Base-by-base conservation (phyloP, 1,140 invertebrate species). In the Orius laevigatus region DNA sequence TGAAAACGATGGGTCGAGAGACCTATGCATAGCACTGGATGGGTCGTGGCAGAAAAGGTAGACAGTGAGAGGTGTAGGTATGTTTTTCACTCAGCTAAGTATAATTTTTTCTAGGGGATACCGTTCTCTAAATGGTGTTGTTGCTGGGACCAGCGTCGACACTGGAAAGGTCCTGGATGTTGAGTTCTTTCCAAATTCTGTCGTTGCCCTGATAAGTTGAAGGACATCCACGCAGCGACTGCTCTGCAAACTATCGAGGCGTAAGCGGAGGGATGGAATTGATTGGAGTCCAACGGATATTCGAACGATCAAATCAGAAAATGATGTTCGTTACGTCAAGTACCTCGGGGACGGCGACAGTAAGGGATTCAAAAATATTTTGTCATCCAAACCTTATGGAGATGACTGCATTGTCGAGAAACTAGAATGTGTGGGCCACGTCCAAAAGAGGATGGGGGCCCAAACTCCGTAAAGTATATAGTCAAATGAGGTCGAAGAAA, bases 251-350 rank as follows among this genome's bases (percentile, higher is more conserved):
- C 48, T 55, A 53, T 41, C 12, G 19, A 20, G 55, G 53, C 44
- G 56, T 46, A 36, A 55, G 54, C 48, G 57, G 51, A 32, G 55
- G 49, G 36, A 58, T 57, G 57, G 53, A 58, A 38, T 48, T 50
- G n/a, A 49, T 51, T 18, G 51, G 51, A 31, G 53, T 52, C 15
- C 20, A 51, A 34, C 35, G 50, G 40, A 57, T 58, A 16, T 56
- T 52, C 50, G 12, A 49, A 51, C 40, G 57, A 48, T 58, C 52
- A 36, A 47, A n/a, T 5, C 35, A 38, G 9, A 31, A 15, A 47
- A 49, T 46, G 43, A 42, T 47, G 46, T 49, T 4, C 39, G 40
- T 14, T 49, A 49, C 31, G 10, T 39, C 3, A 40, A 49, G 14
- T 43, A 48, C 18, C 35, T 48, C 11, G 49, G 49, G 11, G 55